Percentiles rank a stretch among this genome's conserved stretches.
Conservation (phyloP, 1,140 invertebrate species). For the Drosophila varians region DNA sequence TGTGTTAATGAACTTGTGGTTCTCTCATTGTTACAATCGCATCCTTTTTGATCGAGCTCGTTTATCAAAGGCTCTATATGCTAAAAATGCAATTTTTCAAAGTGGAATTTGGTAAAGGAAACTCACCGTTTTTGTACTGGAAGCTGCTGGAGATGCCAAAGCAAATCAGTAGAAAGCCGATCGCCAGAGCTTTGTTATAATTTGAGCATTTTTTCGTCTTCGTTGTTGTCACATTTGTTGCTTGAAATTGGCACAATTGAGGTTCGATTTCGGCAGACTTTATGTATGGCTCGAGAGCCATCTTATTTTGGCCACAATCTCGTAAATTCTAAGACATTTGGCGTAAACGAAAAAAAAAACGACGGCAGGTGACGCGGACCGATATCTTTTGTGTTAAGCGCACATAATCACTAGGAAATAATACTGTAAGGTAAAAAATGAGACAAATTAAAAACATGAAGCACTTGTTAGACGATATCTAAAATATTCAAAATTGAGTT, state of each 20-base stretch:
- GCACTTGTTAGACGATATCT: not conserved
- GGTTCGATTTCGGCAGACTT: constrained; percentile 57
- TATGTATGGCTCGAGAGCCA: constrained; percentile 65
- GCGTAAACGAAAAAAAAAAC: constrained; percentile 20
- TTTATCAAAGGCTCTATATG: not conserved
- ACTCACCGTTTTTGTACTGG: constrained; percentile 73
- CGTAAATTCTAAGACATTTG: constrained; percentile 60
- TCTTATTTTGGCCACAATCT: constrained; percentile 55
- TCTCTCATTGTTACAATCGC: constrained; percentile 15
- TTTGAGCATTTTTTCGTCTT: constrained; percentile 34
- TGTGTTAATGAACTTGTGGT: constrained; percentile 48
- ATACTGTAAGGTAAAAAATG: constrained; percentile 20
- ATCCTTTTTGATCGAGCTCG: constrained; percentile 23
- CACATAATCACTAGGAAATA: constrained; percentile 35
- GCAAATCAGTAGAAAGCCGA: constrained; percentile 53
- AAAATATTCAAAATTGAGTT: not conserved
- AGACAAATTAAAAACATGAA: constrained; percentile 2
- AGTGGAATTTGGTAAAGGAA: not conserved
- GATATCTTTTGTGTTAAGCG: constrained; percentile 32
- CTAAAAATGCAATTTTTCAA: constrained; percentile 3
- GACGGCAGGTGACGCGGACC: constrained; percentile 16
- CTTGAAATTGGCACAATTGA: constrained; percentile 59
- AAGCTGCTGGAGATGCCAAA: constrained; percentile 57
- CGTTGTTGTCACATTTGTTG: constrained; percentile 29
- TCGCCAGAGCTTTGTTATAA: constrained; percentile 20